phyloP scores from a whole-genome alignment of 2,113 vertebrate genomes.

The Tricholaema leucomelas region DNA sequence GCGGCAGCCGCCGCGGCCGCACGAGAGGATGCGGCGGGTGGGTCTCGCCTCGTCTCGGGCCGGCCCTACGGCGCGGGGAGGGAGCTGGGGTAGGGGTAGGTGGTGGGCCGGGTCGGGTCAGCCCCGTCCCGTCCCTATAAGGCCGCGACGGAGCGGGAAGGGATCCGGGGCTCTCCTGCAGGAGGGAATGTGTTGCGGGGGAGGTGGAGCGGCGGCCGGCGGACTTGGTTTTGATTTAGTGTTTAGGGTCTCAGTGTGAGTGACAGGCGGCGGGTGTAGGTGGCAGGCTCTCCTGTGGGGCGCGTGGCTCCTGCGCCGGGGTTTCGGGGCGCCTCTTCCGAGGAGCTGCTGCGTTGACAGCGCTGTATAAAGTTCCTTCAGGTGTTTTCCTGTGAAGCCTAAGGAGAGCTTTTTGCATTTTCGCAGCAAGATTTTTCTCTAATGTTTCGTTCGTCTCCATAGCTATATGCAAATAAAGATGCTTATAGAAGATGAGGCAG shows the following conservation, averaged over 20 bases:
- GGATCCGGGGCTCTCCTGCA: background rate
- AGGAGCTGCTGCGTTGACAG: background rate
- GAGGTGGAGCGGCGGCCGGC: background rate
- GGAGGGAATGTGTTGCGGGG: background rate
- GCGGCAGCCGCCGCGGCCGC: background rate
- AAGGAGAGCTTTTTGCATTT: too few species aligned
- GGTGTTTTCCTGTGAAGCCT: background rate
- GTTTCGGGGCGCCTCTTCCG: background rate
- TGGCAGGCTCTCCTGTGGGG: background rate
- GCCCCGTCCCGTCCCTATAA: background rate
- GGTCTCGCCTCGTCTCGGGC: background rate
- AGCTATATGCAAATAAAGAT: rapidly evolving
- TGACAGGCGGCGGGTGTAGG: rapidly evolving
- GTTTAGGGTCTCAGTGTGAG: background rate
- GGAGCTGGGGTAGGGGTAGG: too few species aligned
- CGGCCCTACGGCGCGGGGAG: background rate
- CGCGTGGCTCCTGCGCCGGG: background rate
- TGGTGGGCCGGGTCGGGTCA: background rate
- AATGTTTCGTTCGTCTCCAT: rapidly evolving
- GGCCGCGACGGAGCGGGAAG: background rate
- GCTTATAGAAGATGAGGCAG: background rate
- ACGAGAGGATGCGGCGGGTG: constrained; percentile 45
- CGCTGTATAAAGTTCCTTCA: background rate
- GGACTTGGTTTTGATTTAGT: background rate
- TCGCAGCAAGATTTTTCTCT: too few species aligned